A percentile compares a stretch with the other conserved stretches of the same genome.
Evolutionary conservation across 64 coral and sea anemone genomes (phyloP).

Genomic region (Anthopleura sola): DNA sequence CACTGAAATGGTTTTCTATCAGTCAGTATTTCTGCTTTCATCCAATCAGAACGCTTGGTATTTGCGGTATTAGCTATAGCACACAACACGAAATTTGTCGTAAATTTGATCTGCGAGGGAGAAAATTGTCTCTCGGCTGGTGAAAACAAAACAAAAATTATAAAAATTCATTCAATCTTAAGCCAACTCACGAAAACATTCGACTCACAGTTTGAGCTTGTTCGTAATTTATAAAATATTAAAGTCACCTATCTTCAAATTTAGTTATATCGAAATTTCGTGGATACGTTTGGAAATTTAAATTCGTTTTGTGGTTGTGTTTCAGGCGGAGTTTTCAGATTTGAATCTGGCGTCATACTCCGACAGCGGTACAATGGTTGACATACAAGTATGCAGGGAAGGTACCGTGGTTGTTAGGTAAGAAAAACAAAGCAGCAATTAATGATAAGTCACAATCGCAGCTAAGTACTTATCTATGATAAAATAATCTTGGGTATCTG

Average conservation of each 20-base stretch:
- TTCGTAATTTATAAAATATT: background rate
- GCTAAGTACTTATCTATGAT: too few relatives aligned
- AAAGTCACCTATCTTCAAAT: background rate
- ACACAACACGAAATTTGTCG: background rate
- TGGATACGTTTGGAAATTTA: background rate
- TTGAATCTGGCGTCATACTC: constrained; percentile 96
- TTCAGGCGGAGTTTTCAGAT: constrained; percentile 86
- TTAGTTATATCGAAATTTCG: background rate
- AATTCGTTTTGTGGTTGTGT: background rate
- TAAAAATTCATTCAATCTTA: background rate
- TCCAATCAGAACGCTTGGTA: background rate
- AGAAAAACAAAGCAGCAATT: background rate
- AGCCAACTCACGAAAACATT: background rate
- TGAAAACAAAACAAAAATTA: background rate
- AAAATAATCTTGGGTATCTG: background rate
- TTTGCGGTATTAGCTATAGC: background rate
- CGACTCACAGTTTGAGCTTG: background rate
- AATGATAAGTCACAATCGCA: too few relatives aligned
- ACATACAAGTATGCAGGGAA: constrained; percentile 92
- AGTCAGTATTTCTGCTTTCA: background rate
- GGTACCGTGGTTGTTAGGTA: constrained; percentile 97
- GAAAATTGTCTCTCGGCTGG: background rate
- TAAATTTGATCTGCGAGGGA: too few relatives aligned
- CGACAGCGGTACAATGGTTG: constrained; percentile 92
- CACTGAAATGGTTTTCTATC: background rate